phyloP scores from a whole-genome alignment of 2,113 vertebrate genomes.

The Lamprologus tigripictilis region DNA sequence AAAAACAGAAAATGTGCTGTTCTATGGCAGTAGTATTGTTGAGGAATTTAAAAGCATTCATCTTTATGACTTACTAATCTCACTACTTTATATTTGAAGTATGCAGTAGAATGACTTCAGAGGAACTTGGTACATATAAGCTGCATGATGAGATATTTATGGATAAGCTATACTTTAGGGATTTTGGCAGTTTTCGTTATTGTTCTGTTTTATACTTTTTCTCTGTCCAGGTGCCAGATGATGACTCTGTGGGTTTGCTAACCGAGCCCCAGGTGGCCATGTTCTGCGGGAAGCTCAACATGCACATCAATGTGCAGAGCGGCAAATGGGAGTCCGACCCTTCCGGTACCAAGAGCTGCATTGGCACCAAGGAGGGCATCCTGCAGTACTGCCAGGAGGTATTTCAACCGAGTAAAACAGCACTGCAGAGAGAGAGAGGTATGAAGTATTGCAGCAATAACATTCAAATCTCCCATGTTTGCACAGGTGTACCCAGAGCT shows the following conservation, averaged over 20 bases:
- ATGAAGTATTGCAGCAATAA: neutral
- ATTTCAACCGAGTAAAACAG: neutral
- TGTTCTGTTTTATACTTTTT: neutral
- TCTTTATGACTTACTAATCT: neutral
- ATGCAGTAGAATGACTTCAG: neutral
- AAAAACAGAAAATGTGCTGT: neutral
- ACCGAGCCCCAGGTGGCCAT: slow-evolving; percentile 79
- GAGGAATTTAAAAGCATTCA: neutral
- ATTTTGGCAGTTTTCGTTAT: neutral
- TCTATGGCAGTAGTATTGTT: neutral
- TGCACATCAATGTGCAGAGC: slow-evolving; percentile 95
- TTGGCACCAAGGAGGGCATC: slow-evolving; percentile 90
- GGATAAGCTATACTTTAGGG: neutral
- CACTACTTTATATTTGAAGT: neutral
- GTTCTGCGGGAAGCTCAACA: slow-evolving; percentile 88
- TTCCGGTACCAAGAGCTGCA: slow-evolving; percentile 84
- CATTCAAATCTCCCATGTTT: neutral
- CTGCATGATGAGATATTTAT: neutral
- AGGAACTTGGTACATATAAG: neutral
- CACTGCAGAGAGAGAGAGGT: neutral
- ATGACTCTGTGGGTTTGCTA: slow-evolving; percentile 83
- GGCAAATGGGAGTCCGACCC: slow-evolving; percentile 93
- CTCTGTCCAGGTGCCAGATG: slow-evolving; percentile 81
- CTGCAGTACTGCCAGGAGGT: slow-evolving; percentile 96
- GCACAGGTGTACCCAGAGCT: slow-evolving; percentile 89